Base-by-base conservation (phyloP, 2,888 invertebrate genomes). In the Mesochorus sp. region DNA sequence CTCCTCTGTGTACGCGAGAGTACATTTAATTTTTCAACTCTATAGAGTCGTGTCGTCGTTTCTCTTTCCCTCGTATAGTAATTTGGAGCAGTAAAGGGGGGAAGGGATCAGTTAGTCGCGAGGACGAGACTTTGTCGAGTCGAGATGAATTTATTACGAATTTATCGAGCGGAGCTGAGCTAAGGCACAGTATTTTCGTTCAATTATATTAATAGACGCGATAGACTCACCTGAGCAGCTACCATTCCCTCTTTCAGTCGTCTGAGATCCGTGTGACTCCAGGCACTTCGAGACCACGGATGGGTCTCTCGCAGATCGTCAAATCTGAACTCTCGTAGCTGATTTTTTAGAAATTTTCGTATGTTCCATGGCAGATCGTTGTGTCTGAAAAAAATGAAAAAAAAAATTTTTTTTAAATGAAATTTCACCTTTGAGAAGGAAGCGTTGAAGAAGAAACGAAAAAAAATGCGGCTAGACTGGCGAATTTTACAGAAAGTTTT, bases 291-390 rank as follows among this genome's bases (percentile, higher is more conserved):
- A 26, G 94, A 94, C 95, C 95, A 95, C 10, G 95, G 95, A 84
- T 93, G 93, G 49, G 95, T 93, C 82, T 94, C 93, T 84, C 94
- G 92, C 68, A 95, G 92, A 90, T 95, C 94, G 90, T 94, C 94
- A 91, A 95, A 95, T 86, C 94, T 93, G 90, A 97, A 96, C 91
- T 96, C 96, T 91, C 95, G 95, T 85, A 97, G 94, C 90, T 95
- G 95, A 91, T 97, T 97, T 92, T 97, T 96, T 90, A 97, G 93
- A 92, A 97, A 97, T 92, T 97, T 97, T 83, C 97, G 93, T 91
- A 97, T 96, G 91, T 97, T 97, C 96, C 97, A 97, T 10, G 97
- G 97, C 82, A 97, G 92, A 91, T 97, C 97, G 92, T 97, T 97
- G 93, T 97, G 97, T 83, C 97, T 97, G 91, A 5, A 85, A 85